A percentile compares a stretch with the other conserved stretches of the same genome.
phyloP scores from a whole-genome alignment of 1,140 invertebrate genomes.

The Hormaphis cornu region DNA sequence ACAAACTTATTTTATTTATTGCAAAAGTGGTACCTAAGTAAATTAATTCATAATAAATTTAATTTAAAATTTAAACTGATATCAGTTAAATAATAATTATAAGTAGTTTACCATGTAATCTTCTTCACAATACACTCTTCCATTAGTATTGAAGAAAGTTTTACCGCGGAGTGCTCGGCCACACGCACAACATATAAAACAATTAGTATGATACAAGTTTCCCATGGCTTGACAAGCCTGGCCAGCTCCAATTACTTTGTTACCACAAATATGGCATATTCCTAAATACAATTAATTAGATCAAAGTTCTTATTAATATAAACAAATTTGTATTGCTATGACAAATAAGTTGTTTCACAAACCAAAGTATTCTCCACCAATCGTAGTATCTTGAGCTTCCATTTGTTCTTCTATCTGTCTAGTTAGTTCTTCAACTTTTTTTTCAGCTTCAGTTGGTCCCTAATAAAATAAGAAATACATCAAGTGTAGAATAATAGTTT shows the following conservation, averaged over 20 bases:
- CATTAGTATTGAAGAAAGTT: conserved; percentile 97
- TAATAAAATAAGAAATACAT: conserved; percentile 39
- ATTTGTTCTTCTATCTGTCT: conserved; percentile 86
- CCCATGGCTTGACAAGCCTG: conserved; percentile 98
- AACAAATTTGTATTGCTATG: neutral
- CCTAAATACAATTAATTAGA: conserved; percentile 47
- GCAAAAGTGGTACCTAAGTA: too few species aligned
- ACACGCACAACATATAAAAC: conserved; percentile 96
- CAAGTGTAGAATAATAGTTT: too few species aligned
- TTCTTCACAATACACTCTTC: conserved; percentile 94
- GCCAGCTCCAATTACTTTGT: conserved; percentile 87
- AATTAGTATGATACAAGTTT: conserved; percentile 93
- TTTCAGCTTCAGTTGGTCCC: conserved; percentile 79
- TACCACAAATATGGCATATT: conserved; percentile 86
- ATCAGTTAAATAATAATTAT: too few species aligned
- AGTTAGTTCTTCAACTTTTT: conserved; percentile 82
- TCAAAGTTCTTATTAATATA: neutral
- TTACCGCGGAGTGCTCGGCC: conserved; percentile 87
- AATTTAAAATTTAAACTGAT: too few species aligned
- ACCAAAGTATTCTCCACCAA: conserved; percentile 95
- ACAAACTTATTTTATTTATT: too few species aligned
- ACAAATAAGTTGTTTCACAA: conserved; percentile 41
- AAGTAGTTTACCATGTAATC: conserved; percentile 94
- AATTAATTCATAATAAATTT: too few species aligned
- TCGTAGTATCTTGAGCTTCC: conserved; percentile 85